Evolutionary conservation across 2,797 vertebrate species (phyloP), one percentile per base, ranked within the genome.

Genomic region (Urophycis tenuis): DNA sequence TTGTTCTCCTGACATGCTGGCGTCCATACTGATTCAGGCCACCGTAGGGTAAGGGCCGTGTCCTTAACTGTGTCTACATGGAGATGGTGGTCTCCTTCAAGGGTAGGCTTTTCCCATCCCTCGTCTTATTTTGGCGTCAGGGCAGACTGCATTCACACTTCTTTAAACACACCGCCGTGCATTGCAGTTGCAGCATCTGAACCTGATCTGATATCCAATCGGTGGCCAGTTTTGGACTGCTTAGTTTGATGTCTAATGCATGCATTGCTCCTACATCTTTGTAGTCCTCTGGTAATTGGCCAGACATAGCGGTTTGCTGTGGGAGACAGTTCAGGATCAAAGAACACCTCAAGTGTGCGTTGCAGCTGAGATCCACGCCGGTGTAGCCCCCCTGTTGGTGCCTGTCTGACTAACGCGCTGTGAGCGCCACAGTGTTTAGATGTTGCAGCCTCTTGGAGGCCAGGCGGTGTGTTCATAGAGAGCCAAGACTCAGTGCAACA

Each of bases 371-470:
- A 60, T 60, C 17, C 22, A 53, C 45, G 5, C 12, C 45, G 45
- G 45, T 41, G 39, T 14, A 49, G 15, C 45, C 17, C 22, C n/a
- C 8, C 45, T 49, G 45, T 15, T 19, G 19, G 45, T 0, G 53
- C 22, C 53, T 60, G 53, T 71, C 67, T 60, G 29, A 17, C 29
- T 25, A 67, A 33, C 8, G 76, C 74, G 78, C 81, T 71, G 79
- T 75, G 82, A 69, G 74, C 79, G 72, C 69, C 71, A 10, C 77
- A 29, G 25, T 29, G 19, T 49, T 60, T n/a, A 12, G 25, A 75
- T 85, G 87, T 84, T 88, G 85, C 86, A 84, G 86, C 82, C 82
- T 75, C 78, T 74, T 82, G 82, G 86, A 88, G 85, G 88, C 85
- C 81, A 80, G 74, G 82, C 70, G 74, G 70, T 11, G 71, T 10